Conservation (phyloP, 2,888 invertebrate species). For the Dynastes maya region DNA sequence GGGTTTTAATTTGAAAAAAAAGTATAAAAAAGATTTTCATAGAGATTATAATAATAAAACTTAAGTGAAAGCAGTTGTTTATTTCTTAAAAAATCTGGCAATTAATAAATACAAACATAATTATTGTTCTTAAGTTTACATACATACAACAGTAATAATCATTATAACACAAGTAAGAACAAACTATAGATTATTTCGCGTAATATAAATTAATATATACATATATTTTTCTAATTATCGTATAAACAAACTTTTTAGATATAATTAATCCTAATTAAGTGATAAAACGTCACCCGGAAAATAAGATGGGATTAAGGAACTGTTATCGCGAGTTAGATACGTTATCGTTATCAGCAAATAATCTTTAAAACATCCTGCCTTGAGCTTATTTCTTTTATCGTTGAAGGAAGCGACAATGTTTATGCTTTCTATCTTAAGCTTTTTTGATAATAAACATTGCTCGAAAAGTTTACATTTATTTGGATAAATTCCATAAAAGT, state of each 20-base stretch:
- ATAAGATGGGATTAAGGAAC: too few species aligned
- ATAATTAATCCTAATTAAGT: neutral
- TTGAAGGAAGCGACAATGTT: conserved; percentile 3
- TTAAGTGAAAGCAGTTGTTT: too few species aligned
- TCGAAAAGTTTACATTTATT: neutral
- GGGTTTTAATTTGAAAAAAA: too few species aligned
- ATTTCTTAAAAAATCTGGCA: too few species aligned
- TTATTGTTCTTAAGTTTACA: too few species aligned
- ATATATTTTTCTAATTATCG: neutral
- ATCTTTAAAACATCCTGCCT: neutral
- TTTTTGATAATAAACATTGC: neutral
- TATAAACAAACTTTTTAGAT: neutral
- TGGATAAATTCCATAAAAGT: neutral
- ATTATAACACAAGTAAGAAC: too few species aligned
- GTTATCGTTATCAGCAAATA: conserved; percentile 18
- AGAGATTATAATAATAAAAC: too few species aligned
- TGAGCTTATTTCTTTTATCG: conserved; percentile 6
- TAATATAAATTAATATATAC: neutral
- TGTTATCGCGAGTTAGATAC: neutral
- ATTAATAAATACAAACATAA: too few species aligned
- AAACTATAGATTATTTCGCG: too few species aligned
- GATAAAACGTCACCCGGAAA: neutral
- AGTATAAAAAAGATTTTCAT: too few species aligned
- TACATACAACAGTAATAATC: too few species aligned
- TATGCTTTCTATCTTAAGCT: neutral